These are phyloP conservation scores for Spilogale gracilis DNA, from an alignment of 2,113 vertebrate genomes.

Conservation along the genomic window DNA sequence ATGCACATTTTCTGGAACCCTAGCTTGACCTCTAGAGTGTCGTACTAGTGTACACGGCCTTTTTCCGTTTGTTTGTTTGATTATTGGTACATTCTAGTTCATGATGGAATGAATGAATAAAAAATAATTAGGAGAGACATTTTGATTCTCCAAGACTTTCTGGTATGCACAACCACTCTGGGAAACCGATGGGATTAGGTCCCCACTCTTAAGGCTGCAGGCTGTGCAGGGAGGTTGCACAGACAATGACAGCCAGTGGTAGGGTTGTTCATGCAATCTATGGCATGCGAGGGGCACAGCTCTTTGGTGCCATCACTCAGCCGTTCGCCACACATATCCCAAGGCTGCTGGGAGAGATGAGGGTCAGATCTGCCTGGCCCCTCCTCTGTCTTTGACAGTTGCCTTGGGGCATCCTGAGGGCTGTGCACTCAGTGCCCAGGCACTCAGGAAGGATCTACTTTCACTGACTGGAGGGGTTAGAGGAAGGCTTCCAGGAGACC, in stretches of 20 bases:
- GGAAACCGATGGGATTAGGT: not conserved
- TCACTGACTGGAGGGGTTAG: not conserved
- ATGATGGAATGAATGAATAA: not conserved
- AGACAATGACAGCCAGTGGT: rapidly evolving
- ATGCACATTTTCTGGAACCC: not conserved
- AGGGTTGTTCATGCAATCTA: not conserved
- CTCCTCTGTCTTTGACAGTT: not conserved
- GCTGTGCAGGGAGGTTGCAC: not conserved
- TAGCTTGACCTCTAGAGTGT: rapidly evolving
- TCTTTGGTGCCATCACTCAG: not conserved
- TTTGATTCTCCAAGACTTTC: not conserved
- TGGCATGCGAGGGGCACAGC: too few species aligned
- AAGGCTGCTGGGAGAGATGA: too few species aligned
- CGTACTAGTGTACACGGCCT: not conserved
- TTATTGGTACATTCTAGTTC: not conserved
- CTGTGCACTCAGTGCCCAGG: not conserved
- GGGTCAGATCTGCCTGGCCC: rapidly evolving
- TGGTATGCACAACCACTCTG: rapidly evolving
- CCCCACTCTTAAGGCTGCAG: not conserved
- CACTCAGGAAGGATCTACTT: not conserved
- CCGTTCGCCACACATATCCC: not conserved
- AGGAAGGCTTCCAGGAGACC: not conserved
- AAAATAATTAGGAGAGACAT: not conserved
- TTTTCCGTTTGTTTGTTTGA: not conserved
- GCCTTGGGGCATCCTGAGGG: rapidly evolving